Percentiles rank a stretch among this genome's conserved stretches.
phyloP scores from a whole-genome alignment of 30 jellyfish, hydroid and myxozoan species.

The Turritopsis dohrnii region DNA sequence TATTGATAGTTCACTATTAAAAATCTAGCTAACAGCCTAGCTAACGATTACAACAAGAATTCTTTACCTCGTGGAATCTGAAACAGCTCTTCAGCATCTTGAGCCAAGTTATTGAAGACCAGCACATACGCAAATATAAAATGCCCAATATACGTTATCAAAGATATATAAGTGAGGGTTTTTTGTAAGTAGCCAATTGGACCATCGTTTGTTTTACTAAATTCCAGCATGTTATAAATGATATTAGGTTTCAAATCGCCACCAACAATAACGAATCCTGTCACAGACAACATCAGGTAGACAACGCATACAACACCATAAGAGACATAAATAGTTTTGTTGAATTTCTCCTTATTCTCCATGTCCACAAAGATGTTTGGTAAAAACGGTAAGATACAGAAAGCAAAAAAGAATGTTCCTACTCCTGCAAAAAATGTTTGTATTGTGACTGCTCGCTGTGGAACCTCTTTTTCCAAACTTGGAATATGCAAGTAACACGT shows the following conservation, averaged over 20 bases:
- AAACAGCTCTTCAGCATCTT: conserved; percentile 19
- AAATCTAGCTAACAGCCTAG: too few species aligned
- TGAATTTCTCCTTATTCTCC: neutral
- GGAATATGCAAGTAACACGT: neutral
- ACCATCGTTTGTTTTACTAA: neutral
- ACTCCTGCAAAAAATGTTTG: conserved; percentile 19
- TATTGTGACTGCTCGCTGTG: conserved; percentile 20
- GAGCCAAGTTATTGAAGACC: conserved; percentile 24
- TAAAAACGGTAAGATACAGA: conserved; percentile 25
- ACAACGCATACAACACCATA: neutral
- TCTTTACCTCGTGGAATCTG: conserved; percentile 15
- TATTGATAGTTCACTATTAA: too few species aligned
- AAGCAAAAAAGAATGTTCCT: conserved; percentile 27
- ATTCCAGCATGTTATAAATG: neutral
- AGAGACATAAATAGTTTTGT: neutral
- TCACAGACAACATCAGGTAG: conserved; percentile 2
- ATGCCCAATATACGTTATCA: conserved; percentile 13
- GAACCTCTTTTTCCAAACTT: neutral
- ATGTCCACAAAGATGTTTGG: conserved; percentile 29
- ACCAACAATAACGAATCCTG: conserved; percentile 20
- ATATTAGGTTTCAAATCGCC: conserved; percentile 14
- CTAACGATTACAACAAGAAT: neutral
- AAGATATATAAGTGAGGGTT: neutral
- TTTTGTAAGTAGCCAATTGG: neutral
- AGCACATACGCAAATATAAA: conserved; percentile 26